Base-by-base conservation (phyloP, 2,797 vertebrate species). In the Myiothlypis chrysogaster region DNA sequence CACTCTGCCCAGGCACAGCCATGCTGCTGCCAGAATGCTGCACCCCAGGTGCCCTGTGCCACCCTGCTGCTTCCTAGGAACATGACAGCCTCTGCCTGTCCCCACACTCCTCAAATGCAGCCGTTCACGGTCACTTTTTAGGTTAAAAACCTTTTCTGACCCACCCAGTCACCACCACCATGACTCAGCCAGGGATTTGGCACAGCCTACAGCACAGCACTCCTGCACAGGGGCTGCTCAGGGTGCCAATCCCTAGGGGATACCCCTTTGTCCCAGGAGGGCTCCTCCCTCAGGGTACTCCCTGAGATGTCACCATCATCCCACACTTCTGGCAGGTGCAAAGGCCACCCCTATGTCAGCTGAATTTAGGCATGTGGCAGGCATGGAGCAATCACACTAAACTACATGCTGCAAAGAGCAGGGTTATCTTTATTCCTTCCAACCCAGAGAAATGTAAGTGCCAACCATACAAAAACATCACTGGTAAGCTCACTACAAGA, bases 221-320 rank as follows among this genome's bases (percentile, higher is more conserved):
- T 7, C 9, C 11, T n/a, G 24, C n/a, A 32, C 46, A 57, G 3
- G 0, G 4, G 10, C 49, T 66, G 57, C 25, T 63, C 8, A 2
- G 0, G 0, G 22, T 28, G 47, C 20, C 23, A 35, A 0, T 18
- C 34, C 25, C 43, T 19, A 8, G 20, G 18, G n/a, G 10, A 32
- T 37, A 28, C 3, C 23, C 28, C 30, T 81, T 69, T 87, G 30
- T 27, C 86, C 28, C 18, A 28, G 71, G 10, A 90, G 39, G 12
- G 7, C 17, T 88, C 22, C 43, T 75, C 8, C 46, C 16, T 39
- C 55, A 76, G 13, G 14, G 34, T 6, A 5, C 65, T 28, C 60
- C 41, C 32, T 35, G 44, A 63, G 53, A 63, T 56, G 47, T 35
- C 61, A 49, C 87, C 70, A 28, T 69, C 57, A 83, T 30, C 21